Conservation (phyloP, 2,888 invertebrate genomes). For the Caenorhabditis sp. region DNA sequence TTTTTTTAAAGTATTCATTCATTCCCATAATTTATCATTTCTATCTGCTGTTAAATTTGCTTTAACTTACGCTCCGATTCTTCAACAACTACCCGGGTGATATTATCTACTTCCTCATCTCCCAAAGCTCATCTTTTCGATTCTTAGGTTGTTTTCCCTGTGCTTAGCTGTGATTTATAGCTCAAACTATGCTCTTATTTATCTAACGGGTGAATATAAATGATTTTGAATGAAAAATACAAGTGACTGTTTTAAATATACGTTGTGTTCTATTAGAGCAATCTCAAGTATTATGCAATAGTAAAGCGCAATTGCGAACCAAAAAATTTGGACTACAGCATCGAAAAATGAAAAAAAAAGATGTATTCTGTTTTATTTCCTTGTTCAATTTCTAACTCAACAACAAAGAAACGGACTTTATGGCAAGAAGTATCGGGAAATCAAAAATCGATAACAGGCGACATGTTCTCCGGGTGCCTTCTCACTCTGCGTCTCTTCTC, state of each 20-base stretch:
- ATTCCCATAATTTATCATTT: constrained; percentile 22
- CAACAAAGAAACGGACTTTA: too few relatives aligned
- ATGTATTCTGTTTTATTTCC: too few relatives aligned
- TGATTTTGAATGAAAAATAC: not conserved
- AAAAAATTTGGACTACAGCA: too few relatives aligned
- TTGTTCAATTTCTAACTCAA: not conserved
- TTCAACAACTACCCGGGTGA: constrained; percentile 25
- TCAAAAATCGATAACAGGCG: constrained; percentile 32
- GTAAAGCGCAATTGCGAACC: too few relatives aligned
- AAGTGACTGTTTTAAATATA: too few relatives aligned
- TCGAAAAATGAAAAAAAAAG: too few relatives aligned
- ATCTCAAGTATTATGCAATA: too few relatives aligned
- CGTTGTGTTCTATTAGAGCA: too few relatives aligned
- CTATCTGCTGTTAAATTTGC: not conserved
- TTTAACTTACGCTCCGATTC: constrained; percentile 22
- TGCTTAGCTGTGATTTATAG: constrained; percentile 2
- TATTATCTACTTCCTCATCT: not conserved
- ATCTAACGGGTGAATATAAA: constrained; percentile 3
- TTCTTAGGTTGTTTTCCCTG: constrained; percentile 3
- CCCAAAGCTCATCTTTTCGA: constrained; percentile 8
- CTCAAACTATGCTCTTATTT: constrained; percentile 34
- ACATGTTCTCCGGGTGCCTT: constrained; percentile 18
- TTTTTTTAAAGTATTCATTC: constrained; percentile 3
- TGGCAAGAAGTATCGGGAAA: too few relatives aligned
- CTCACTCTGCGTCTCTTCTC: constrained; percentile 25